These are phyloP conservation scores for Mythimna loreyi DNA, from an alignment of 2,888 invertebrate genomes.

Conservation along the genomic window DNA sequence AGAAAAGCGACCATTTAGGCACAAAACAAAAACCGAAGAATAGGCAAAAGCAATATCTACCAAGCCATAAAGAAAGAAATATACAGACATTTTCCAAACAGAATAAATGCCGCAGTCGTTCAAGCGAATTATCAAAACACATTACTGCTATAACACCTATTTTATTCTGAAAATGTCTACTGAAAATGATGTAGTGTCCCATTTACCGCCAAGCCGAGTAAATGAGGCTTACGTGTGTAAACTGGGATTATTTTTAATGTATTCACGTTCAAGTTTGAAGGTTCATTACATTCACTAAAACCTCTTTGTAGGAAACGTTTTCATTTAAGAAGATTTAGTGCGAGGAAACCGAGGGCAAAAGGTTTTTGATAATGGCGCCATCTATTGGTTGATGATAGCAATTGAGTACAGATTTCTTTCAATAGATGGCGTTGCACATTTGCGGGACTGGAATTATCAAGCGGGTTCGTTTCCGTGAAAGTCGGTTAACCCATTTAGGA, in stretches of 20 bases:
- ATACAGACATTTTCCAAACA: constrained; percentile 28
- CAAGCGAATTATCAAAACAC: constrained; percentile 56
- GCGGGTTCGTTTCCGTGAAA: no score
- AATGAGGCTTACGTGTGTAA: constrained; percentile 62
- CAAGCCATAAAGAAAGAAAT: constrained; percentile 32
- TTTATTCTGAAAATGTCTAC: constrained; percentile 53
- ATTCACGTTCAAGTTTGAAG: constrained; percentile 58
- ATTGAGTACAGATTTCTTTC: background rate
- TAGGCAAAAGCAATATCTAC: constrained; percentile 11
- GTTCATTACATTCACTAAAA: constrained; percentile 56
- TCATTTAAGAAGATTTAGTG: constrained; percentile 39
- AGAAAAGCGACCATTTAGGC: constrained; percentile 1
- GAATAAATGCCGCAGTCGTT: constrained; percentile 46
- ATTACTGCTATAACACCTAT: constrained; percentile 49
- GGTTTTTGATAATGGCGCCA: constrained; percentile 27
- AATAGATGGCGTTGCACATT: background rate
- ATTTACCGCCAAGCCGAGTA: constrained; percentile 43
- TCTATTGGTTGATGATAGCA: constrained; percentile 17
- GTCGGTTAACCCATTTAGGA: no score
- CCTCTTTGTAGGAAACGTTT: constrained; percentile 41
- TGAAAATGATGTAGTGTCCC: constrained; percentile 56
- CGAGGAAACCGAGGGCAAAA: constrained; percentile 3
- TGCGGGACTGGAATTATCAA: no score
- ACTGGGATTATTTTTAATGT: constrained; percentile 64
- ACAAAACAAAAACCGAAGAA: constrained; percentile 6